Conservation (phyloP, 2,113 vertebrate species). For the Phocoena phocoena region DNA sequence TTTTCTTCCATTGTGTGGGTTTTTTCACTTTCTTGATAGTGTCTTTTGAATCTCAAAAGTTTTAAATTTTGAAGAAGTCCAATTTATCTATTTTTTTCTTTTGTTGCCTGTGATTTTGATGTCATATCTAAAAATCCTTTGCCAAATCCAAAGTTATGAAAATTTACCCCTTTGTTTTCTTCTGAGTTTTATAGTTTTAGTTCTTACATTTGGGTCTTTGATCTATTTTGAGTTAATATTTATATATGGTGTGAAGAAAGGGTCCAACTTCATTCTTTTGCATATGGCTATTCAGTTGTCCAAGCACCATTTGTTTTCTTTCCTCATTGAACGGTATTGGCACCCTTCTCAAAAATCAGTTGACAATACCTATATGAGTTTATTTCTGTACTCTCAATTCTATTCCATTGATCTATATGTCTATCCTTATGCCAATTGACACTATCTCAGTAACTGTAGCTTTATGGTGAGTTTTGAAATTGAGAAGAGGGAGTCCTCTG, state of each 20-base stretch:
- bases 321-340: background rate
- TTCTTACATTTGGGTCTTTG: background rate
- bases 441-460: background rate
- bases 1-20: background rate
- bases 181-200: background rate
- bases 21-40: background rate
- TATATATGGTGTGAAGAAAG: background rate
- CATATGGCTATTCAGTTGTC: background rate
- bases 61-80: background rate
- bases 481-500: background rate
- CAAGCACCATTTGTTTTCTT: background rate
- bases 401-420: background rate
- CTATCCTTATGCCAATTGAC: background rate
- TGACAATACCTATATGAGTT: background rate
- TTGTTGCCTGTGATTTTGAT: background rate
- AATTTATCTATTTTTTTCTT: background rate
- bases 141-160: background rate
- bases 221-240: background rate
- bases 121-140: background rate
- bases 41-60: background rate
- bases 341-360: background rate
- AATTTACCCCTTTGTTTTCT: background rate
- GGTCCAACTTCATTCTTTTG: background rate
- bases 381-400: background rate
- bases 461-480: background rate